Percentiles rank a stretch among this genome's conserved stretches.
phyloP scores from a whole-genome alignment of 2,113 vertebrate species.

The Picathartes gymnocephalus region DNA sequence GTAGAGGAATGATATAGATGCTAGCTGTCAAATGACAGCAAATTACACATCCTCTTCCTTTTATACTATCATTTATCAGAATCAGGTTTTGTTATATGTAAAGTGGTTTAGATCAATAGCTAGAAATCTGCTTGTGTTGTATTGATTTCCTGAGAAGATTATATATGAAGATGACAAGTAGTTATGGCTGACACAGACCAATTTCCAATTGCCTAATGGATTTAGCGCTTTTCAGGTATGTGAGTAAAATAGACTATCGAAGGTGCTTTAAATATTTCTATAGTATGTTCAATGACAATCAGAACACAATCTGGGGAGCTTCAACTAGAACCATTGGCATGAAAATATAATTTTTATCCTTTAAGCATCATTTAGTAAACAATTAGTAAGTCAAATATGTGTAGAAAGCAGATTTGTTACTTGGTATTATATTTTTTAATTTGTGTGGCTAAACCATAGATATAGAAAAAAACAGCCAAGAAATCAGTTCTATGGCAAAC shows the following conservation, averaged over 20 bases:
- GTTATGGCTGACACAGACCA: neutral
- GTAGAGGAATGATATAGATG: neutral
- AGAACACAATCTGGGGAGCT: neutral
- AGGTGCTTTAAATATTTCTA: neutral
- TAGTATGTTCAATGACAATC: neutral
- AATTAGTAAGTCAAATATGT: neutral
- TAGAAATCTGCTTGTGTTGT: neutral
- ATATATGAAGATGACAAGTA: neutral
- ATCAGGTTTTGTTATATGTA: neutral
- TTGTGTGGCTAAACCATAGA: neutral
- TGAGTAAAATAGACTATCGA: neutral
- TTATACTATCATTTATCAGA: slow-evolving; percentile 20
- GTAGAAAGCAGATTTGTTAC: neutral
- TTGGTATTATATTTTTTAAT: neutral
- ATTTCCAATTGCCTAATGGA: neutral
- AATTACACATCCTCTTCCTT: neutral
- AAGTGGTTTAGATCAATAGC: slow-evolving; percentile 42
- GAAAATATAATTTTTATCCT: neutral
- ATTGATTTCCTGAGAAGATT: slow-evolving; percentile 38
- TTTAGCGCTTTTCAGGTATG: neutral
- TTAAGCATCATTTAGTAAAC: neutral
- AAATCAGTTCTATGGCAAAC: neutral
- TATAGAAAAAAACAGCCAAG: neutral
- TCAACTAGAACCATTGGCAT: neutral
- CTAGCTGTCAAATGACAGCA: neutral